A percentile compares a stretch with the other conserved stretches of the same genome.
These are phyloP conservation scores for Neolamprologus cancellatus DNA, from an alignment of 2,113 vertebrate genomes.

Conservation along the genomic window DNA sequence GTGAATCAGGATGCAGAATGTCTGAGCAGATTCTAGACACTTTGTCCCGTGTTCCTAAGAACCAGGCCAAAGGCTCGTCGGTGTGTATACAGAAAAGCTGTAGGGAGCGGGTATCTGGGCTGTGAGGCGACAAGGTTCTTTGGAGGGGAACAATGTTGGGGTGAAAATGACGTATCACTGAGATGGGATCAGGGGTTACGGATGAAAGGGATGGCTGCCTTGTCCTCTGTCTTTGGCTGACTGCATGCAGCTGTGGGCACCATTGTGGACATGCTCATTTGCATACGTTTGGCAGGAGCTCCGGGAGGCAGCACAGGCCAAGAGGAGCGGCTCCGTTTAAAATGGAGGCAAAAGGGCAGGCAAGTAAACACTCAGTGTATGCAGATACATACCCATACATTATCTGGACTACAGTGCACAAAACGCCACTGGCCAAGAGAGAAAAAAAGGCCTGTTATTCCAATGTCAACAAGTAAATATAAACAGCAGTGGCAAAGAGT, in stretches of 20 bases:
- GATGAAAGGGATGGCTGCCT: constrained; percentile 67
- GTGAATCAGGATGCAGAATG: background rate
- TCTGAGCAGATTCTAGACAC: constrained; percentile 28
- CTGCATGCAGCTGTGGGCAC: constrained; percentile 66
- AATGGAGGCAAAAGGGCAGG: constrained; percentile 64
- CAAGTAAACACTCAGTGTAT: constrained; percentile 64
- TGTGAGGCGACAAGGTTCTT: constrained; percentile 45
- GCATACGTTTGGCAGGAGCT: constrained; percentile 66
- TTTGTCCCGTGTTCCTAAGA: constrained; percentile 12
- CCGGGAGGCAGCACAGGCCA: constrained; percentile 47
- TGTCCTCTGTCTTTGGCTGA: constrained; percentile 64
- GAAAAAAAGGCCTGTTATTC: constrained; percentile 38
- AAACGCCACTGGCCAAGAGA: constrained; percentile 27
- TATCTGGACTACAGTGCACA: constrained; percentile 42
- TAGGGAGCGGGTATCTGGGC: constrained; percentile 3
- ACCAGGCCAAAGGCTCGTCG: constrained; percentile 44
- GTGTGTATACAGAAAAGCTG: constrained; percentile 35
- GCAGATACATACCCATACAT: constrained; percentile 65
- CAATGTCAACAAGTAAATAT: constrained; percentile 42
- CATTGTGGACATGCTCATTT: constrained; percentile 64
- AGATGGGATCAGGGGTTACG: constrained; percentile 70
- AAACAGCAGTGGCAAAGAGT: constrained; percentile 31
- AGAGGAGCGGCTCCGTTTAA: constrained; percentile 54
- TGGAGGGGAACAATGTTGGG: constrained; percentile 52
- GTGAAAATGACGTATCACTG: constrained; percentile 66